A percentile compares a stretch with the other conserved stretches of the same genome.
Conservation (phyloP, 2,113 vertebrate species). For the Notarius lentiginosus region DNA sequence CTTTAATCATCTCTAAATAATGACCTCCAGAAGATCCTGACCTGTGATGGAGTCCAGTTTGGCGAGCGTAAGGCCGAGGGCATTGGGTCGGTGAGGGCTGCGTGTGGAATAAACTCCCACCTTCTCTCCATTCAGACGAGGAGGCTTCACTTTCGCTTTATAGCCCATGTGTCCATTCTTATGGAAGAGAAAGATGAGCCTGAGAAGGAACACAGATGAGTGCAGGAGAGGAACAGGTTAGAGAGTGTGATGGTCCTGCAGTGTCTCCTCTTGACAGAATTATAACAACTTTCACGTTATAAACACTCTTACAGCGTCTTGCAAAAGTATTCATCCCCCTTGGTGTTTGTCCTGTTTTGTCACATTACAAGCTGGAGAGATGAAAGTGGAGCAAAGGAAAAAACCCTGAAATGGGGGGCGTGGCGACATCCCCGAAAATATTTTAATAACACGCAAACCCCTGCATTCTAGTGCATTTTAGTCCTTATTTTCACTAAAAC, state of each 20-base stretch:
- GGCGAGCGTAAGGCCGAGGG: conserved; percentile 81
- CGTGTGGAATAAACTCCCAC: conserved; percentile 85
- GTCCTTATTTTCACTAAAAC: too few species aligned
- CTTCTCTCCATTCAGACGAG: conserved; percentile 79
- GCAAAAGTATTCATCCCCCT: too few species aligned
- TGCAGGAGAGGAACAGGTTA: neutral
- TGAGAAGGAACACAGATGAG: conserved; percentile 52
- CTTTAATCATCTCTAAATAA: neutral
- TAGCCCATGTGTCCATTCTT: conserved; percentile 83
- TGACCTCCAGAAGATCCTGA: conserved; percentile 41
- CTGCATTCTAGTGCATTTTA: too few species aligned
- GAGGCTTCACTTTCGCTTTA: conserved; percentile 88
- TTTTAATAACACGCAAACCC: too few species aligned
- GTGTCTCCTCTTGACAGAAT: neutral
- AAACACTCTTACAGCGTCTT: neutral
- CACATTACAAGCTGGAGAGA: too few species aligned
- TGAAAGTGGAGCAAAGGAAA: too few species aligned
- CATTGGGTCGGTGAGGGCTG: conserved; percentile 86
- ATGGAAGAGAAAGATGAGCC: conserved; percentile 89
- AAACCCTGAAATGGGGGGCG: too few species aligned
- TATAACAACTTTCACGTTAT: neutral
- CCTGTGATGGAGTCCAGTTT: conserved; percentile 79
- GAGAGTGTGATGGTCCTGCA: neutral
- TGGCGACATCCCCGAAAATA: too few species aligned
- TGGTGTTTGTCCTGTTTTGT: too few species aligned